Evolutionary conservation across 2,888 invertebrate genomes (phyloP).

Genomic region (Cremastinae sp.): DNA sequence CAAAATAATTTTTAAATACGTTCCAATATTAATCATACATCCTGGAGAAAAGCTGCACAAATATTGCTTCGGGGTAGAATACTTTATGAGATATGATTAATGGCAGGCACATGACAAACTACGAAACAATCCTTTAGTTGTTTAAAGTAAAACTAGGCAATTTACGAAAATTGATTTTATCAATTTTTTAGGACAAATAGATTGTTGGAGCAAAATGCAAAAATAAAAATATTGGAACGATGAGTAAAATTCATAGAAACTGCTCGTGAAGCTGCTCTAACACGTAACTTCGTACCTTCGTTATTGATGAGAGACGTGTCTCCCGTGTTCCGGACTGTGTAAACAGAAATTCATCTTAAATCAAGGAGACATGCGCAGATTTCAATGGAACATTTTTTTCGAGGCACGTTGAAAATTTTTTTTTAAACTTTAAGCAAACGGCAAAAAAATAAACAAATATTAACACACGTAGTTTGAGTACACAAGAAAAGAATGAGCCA

Average conservation of each 20-base stretch:
- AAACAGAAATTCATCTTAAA: constrained; percentile 68
- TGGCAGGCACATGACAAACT: constrained; percentile 77
- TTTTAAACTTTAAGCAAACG: constrained; percentile 13
- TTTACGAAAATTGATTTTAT: neutral
- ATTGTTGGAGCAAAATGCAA: constrained; percentile 6
- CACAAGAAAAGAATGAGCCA: constrained; percentile 31
- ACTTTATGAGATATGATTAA: constrained; percentile 66
- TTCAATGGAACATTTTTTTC: constrained; percentile 17
- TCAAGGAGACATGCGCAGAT: constrained; percentile 37
- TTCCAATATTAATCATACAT: neutral
- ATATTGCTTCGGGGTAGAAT: constrained; percentile 31
- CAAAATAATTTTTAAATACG: neutral
- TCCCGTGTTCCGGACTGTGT: constrained; percentile 82
- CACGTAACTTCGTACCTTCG: constrained; percentile 82
- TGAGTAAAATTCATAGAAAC: constrained; percentile 45
- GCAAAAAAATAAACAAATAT: constrained; percentile 36
- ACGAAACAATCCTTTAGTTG: constrained; percentile 31
- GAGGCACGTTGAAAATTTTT: neutral
- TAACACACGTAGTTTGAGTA: constrained; percentile 46
- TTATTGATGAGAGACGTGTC: constrained; percentile 82
- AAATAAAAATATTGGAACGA: neutral
- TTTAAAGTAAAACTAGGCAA: neutral
- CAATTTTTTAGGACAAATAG: constrained; percentile 5
- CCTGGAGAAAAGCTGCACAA: constrained; percentile 6
- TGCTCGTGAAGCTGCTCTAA: constrained; percentile 46